Percentiles rank a stretch among this genome's conserved stretches.
These are phyloP conservation scores for Trichonephila clavipes DNA, from an alignment of 1,140 invertebrate genomes.

Conservation along the genomic window DNA sequence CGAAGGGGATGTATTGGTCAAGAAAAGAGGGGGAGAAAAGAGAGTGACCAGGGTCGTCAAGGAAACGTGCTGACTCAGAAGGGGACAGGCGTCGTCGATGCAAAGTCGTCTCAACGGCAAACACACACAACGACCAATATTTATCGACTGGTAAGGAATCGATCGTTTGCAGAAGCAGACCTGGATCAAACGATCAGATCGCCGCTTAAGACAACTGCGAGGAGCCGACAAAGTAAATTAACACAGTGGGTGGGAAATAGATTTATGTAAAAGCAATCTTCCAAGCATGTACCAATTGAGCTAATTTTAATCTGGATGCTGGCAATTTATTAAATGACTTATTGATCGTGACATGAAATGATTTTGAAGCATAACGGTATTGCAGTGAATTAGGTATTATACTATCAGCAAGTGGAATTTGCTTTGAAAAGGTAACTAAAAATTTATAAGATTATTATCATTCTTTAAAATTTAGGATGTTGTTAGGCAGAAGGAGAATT, in stretches of 20 bases:
- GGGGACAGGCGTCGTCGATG: slow-evolving; percentile 15
- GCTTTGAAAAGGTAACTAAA: too few species aligned
- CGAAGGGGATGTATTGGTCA: not conserved
- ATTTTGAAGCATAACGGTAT: too few species aligned
- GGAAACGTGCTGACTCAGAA: slow-evolving; percentile 33
- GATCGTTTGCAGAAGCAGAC: slow-evolving; percentile 18
- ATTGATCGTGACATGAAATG: too few species aligned
- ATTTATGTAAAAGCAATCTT: slow-evolving; percentile 6
- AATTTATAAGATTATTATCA: too few species aligned
- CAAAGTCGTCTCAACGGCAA: slow-evolving; percentile 8
- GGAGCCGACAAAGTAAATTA: not conserved
- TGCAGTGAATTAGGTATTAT: too few species aligned
- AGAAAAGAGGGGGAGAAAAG: not conserved
- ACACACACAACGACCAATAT: slow-evolving; percentile 23
- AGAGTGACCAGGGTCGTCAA: not conserved
- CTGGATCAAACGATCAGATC: slow-evolving; percentile 6
- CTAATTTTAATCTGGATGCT: not conserved
- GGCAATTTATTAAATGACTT: not conserved
- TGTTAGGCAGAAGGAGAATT: too few species aligned
- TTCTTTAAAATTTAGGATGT: too few species aligned
- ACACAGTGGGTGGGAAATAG: not conserved
- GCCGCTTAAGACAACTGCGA: not conserved
- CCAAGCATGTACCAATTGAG: not conserved
- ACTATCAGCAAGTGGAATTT: too few species aligned
- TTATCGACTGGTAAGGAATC: slow-evolving; percentile 7